A percentile compares a stretch with the other conserved stretches of the same genome.
Conservation (phyloP, 92 coral and sea anemone species). For the Heteractis magnifica region DNA sequence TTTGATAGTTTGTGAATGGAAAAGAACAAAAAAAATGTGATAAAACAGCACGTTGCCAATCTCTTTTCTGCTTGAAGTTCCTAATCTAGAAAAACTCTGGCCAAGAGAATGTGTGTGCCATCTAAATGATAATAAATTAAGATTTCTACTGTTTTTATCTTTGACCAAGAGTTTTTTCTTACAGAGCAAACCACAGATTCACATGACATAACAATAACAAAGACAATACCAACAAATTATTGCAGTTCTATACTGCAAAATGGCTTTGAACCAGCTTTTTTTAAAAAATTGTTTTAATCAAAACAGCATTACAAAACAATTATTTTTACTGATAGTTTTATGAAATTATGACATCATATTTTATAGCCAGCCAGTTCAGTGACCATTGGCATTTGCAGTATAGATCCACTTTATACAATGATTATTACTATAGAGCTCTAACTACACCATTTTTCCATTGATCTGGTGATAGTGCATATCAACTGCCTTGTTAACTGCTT, state of each 20-base stretch:
- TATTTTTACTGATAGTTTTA: background rate
- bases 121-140: background rate
- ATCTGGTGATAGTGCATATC: conserved; percentile 87
- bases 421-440: conserved; percentile 52
- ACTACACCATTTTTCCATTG: conserved; percentile 99
- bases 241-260: background rate
- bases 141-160: background rate
- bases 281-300: background rate
- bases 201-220: background rate
- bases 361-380: background rate
- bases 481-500: conserved; percentile 82
- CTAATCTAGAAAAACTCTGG: background rate
- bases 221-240: background rate
- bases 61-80: too few relatives aligned
- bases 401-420: background rate
- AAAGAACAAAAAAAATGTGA: too few relatives aligned
- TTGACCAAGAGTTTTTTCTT: background rate
- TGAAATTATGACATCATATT: background rate
- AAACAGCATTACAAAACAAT: background rate
- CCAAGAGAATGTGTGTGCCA: background rate
- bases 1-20: background rate
- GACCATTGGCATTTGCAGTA: background rate
- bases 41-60: too few relatives aligned
- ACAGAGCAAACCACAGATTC: background rate
- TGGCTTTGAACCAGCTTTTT: background rate